Conservation (phyloP, 2,888 invertebrate species). For the Eupithecia dodoneata region DNA sequence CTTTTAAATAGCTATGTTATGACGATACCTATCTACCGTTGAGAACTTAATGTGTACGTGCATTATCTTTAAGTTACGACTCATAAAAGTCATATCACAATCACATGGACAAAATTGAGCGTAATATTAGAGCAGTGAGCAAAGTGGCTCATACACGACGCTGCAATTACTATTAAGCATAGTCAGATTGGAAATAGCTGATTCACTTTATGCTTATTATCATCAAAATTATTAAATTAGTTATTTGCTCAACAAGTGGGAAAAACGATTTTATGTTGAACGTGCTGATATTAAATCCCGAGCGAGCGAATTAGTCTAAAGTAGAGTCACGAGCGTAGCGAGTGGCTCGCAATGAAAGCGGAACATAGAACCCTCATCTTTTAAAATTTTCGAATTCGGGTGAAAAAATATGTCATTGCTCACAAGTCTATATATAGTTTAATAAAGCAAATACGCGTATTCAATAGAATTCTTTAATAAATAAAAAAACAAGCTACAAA, state of each 20-base stretch:
- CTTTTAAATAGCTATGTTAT: neutral
- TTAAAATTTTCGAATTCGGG: too few species aligned
- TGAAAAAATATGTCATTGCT: too few species aligned
- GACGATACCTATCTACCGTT: neutral
- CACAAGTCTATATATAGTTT: too few species aligned
- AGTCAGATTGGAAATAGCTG: constrained; percentile 13
- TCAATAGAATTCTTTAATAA: neutral
- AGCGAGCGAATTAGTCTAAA: too few species aligned
- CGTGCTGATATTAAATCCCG: too few species aligned
- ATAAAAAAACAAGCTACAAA: neutral
- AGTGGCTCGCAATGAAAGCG: too few species aligned
- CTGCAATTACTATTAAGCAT: constrained; percentile 36
- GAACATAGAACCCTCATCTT: too few species aligned
- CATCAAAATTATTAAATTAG: too few species aligned
- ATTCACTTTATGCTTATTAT: neutral
- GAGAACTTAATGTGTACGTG: constrained; percentile 3
- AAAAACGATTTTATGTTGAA: too few species aligned
- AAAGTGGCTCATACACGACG: constrained; percentile 39
- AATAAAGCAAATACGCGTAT: neutral
- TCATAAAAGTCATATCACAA: constrained; percentile 38
- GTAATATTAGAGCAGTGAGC: constrained; percentile 37
- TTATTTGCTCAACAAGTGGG: too few species aligned
- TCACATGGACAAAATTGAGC: constrained; percentile 27
- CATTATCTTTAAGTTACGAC: constrained; percentile 20
- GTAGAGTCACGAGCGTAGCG: too few species aligned